Percentiles rank a stretch among this genome's conserved stretches.
phyloP scores from a whole-genome alignment of 2,113 vertebrate species.

The Brevimyrus niger region DNA sequence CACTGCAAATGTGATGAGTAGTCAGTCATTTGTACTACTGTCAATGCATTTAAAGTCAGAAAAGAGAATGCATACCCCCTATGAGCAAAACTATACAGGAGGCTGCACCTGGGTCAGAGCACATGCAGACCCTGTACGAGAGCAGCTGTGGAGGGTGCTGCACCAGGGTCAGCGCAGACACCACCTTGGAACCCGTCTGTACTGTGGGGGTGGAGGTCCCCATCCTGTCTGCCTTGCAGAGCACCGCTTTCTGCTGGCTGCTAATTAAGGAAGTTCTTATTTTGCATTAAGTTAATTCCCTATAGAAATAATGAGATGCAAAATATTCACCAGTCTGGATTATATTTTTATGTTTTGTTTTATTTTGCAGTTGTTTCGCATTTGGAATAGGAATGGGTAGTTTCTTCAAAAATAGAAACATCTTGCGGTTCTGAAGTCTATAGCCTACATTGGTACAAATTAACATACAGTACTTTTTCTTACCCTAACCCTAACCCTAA shows the following conservation, averaged over 20 bases:
- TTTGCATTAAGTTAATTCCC: background rate
- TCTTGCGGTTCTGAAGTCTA: background rate
- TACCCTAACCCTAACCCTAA: no score
- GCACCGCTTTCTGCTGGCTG: background rate
- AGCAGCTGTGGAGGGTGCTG: background rate
- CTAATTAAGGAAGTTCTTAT: background rate
- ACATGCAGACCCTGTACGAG: background rate
- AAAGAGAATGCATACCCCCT: background rate
- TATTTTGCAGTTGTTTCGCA: background rate
- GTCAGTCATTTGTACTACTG: no score
- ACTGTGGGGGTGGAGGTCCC: background rate
- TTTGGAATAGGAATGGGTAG: background rate
- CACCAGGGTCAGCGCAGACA: background rate
- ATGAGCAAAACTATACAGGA: background rate
- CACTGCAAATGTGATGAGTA: no score
- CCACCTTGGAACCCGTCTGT: background rate
- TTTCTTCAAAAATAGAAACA: background rate
- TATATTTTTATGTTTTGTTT: background rate
- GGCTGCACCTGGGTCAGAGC: background rate
- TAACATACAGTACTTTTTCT: no score
- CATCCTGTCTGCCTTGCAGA: background rate
- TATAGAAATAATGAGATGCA: background rate
- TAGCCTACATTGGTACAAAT: background rate
- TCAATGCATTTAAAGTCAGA: no score
- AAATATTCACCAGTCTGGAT: background rate